A percentile compares a stretch with the other conserved stretches of the same genome.
These are phyloP conservation scores for Merodon equestris DNA, from an alignment of 2,888 invertebrate genomes.

Conservation along the genomic window DNA sequence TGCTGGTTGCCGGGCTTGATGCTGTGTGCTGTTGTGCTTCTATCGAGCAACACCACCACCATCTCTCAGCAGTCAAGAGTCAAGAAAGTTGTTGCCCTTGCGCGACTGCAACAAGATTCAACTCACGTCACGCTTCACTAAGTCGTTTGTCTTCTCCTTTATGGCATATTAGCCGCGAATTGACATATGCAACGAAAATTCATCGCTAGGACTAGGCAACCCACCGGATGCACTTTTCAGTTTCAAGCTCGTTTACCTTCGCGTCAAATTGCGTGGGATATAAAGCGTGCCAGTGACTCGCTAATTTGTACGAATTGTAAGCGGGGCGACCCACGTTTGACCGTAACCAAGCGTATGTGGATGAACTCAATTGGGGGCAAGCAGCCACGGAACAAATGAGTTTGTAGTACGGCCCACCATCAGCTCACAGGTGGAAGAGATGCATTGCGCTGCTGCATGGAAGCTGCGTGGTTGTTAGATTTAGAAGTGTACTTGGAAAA, in stretches of 20 bases:
- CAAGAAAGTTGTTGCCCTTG: slow-evolving; percentile 69
- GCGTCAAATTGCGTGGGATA: not conserved
- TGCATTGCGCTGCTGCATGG: not conserved
- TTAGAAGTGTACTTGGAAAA: slow-evolving; percentile 9
- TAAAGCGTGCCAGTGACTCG: slow-evolving; percentile 60
- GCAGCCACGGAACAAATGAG: slow-evolving; percentile 49
- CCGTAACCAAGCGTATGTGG: slow-evolving; percentile 24
- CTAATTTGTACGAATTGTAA: slow-evolving; percentile 51
- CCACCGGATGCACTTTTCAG: slow-evolving; percentile 36
- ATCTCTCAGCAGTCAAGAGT: slow-evolving; percentile 30
- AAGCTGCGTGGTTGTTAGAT: slow-evolving; percentile 22
- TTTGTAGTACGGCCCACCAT: slow-evolving; percentile 36
- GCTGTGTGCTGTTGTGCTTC: not conserved
- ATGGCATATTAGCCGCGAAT: slow-evolving; percentile 64
- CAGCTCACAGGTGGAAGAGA: slow-evolving; percentile 49
- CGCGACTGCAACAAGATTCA: slow-evolving; percentile 66
- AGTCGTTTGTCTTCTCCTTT: slow-evolving; percentile 69
- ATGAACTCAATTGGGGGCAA: slow-evolving; percentile 50
- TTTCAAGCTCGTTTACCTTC: not conserved
- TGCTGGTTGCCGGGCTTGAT: slow-evolving; percentile 18
- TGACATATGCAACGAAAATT: slow-evolving; percentile 55
- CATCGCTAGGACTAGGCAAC: slow-evolving; percentile 26
- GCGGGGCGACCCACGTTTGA: slow-evolving; percentile 36
- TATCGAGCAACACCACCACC: slow-evolving; percentile 8
- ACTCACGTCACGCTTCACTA: slow-evolving; percentile 68